These are phyloP conservation scores for Theodoxus fluviatilis DNA, from an alignment of 2,888 invertebrate genomes.

Conservation along the genomic window DNA sequence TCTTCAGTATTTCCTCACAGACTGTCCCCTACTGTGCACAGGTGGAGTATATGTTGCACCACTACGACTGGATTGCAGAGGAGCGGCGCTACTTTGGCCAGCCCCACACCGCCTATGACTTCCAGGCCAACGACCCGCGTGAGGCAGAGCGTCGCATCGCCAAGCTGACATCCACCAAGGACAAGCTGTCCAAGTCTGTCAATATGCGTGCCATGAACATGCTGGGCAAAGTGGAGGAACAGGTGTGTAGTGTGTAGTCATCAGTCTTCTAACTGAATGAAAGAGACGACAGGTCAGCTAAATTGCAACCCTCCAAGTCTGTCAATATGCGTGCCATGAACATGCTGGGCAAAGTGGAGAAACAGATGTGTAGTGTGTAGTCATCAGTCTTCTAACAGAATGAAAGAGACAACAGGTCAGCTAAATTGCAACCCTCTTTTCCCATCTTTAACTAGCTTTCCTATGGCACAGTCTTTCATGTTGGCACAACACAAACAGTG, in stretches of 20 bases:
- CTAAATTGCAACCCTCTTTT: too few relatives aligned
- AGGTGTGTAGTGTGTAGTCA: too few relatives aligned
- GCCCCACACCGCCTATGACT: slow-evolving; percentile 67
- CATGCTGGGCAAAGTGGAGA: slow-evolving; percentile 85
- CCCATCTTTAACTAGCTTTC: too few relatives aligned
- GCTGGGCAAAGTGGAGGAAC: slow-evolving; percentile 85
- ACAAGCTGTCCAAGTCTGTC: slow-evolving; percentile 68
- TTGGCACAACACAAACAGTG: too few relatives aligned
- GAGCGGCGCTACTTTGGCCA: slow-evolving; percentile 81
- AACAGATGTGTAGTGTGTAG: slow-evolving; percentile 76
- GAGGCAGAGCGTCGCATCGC: slow-evolving; percentile 73
- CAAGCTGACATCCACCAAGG: slow-evolving; percentile 71
- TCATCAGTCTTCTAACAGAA: too few relatives aligned
- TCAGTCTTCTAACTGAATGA: too few relatives aligned
- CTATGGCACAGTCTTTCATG: too few relatives aligned
- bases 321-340: slow-evolving; percentile 87
- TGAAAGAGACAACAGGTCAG: too few relatives aligned
- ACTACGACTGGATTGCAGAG: slow-evolving; percentile 76
- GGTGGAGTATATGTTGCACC: slow-evolving; percentile 59
- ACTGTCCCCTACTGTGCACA: too few relatives aligned
- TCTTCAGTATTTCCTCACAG: too few relatives aligned
- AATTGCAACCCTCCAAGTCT: slow-evolving; percentile 61
- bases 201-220: slow-evolving; percentile 87
- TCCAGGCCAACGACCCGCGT: slow-evolving; percentile 71
- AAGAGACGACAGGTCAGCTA: too few relatives aligned